Evolutionary conservation across 2,113 vertebrate species (phyloP).

Genomic region (Rattus rattus): DNA sequence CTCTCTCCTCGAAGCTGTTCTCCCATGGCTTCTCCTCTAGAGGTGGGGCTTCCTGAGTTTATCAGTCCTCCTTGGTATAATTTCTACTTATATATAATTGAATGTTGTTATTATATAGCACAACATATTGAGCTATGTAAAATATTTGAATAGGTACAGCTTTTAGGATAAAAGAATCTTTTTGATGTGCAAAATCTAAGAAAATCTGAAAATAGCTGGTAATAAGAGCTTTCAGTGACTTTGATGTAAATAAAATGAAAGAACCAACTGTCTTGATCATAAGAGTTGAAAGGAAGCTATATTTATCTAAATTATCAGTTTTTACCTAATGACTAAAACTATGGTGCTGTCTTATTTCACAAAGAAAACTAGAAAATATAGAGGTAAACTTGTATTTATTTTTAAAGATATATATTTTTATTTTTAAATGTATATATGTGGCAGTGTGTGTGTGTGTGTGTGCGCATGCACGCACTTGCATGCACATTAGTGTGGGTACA

Average conservation of each 20-base stretch:
- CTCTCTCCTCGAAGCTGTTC: neutral
- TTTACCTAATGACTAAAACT: neutral
- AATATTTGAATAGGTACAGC: neutral
- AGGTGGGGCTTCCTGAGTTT: neutral
- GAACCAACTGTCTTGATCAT: neutral
- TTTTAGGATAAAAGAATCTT: neutral
- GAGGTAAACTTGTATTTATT: neutral
- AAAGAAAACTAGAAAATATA: neutral
- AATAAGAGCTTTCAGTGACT: neutral
- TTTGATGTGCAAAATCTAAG: neutral
- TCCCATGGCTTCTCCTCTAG: too few species aligned
- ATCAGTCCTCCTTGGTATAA: neutral
- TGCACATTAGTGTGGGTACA: neutral
- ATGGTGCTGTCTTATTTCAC: neutral
- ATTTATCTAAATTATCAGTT: constrained; percentile 12
- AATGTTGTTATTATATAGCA: neutral
- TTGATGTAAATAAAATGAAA: constrained; percentile 16
- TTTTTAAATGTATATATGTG: neutral
- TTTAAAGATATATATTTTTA: neutral
- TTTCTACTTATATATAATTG: neutral
- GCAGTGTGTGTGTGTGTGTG: neutral
- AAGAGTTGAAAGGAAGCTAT: constrained; percentile 24
- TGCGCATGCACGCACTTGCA: too few species aligned
- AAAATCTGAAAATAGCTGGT: neutral
- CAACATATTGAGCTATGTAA: neutral